phyloP scores from a whole-genome alignment of 92 coral and sea anemone species.

The Paragorgia papillata region DNA sequence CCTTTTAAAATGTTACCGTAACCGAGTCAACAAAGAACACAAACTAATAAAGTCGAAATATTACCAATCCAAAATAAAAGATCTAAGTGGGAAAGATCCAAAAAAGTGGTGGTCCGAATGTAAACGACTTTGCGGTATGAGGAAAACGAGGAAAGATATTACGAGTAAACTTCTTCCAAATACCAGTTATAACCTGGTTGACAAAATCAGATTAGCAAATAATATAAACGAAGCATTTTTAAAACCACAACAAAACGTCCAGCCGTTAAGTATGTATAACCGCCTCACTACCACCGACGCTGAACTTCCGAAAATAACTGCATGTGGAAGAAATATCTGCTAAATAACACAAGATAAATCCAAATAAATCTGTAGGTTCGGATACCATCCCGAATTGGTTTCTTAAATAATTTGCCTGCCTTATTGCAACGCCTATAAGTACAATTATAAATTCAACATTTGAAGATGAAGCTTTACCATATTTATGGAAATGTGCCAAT shows the following conservation, averaged over 20 bases:
- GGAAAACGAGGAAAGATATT: background rate
- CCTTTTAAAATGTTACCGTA: background rate
- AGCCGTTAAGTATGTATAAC: too few relatives aligned
- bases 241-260: background rate
- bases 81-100: background rate
- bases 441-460: background rate
- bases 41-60: background rate
- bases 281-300: background rate
- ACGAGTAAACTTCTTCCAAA: background rate
- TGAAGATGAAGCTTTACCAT: background rate
- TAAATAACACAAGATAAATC: background rate
- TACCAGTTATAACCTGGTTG: background rate
- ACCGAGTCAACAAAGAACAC: background rate
- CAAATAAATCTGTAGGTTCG: background rate
- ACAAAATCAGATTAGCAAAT: background rate
- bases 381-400: background rate
- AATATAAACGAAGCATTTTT: background rate
- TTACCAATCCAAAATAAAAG: background rate
- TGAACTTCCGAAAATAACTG: background rate
- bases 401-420: background rate
- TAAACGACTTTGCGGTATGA: background rate
- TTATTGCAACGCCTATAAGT: too few relatives aligned
- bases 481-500: background rate
- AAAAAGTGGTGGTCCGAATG: background rate
- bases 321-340: background rate